These are phyloP conservation scores for Microhierax caerulescens DNA, from an alignment of 2,797 vertebrate species.

Conservation along the genomic window DNA sequence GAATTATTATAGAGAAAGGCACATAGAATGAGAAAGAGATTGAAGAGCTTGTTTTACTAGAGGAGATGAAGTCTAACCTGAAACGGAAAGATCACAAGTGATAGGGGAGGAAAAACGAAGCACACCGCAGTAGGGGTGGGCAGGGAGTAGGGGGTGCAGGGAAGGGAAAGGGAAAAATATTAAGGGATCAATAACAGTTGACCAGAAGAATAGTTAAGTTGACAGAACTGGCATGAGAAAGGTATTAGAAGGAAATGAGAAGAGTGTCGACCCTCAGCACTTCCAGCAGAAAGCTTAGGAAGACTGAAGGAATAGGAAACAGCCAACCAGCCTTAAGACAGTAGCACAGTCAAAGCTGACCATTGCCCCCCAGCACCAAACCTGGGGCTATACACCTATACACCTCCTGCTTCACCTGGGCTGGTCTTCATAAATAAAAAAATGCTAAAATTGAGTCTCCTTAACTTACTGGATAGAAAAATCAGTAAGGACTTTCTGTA, in stretches of 20 bases:
- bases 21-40: background rate
- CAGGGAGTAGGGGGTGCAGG: too few species aligned
- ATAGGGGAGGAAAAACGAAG: background rate
- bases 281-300: background rate
- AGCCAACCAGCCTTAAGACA: background rate
- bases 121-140: too few species aligned
- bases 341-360: background rate
- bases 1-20: background rate
- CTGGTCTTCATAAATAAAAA: background rate
- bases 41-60: background rate
- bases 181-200: background rate
- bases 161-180: background rate
- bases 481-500: background rate
- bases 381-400: background rate
- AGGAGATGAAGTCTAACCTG: background rate
- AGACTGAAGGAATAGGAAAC: background rate
- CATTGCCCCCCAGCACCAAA: accelerated
- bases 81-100: background rate
- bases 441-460: background rate
- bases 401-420: background rate
- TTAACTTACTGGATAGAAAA: background rate
- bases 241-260: background rate
- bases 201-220: background rate
- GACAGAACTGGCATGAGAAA: background rate
- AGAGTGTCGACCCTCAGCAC: background rate